Evolutionary conservation across 2,797 vertebrate genomes (phyloP).

Genomic region (Falco berigora): DNA sequence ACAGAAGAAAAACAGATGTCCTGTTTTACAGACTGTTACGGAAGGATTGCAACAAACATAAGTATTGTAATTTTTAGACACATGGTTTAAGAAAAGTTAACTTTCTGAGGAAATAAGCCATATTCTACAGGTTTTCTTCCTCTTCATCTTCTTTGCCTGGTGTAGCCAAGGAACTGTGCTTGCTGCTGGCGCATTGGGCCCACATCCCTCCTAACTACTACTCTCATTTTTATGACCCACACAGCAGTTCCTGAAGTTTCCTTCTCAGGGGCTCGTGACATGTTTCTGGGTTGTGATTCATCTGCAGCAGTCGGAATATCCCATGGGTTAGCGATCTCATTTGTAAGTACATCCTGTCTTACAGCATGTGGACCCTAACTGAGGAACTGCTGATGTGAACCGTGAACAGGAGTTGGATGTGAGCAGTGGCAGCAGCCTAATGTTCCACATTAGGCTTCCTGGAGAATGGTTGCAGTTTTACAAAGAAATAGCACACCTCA

Average conservation of each 20-base stretch:
- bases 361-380: not conserved
- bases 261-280: not conserved
- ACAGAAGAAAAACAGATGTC: not conserved
- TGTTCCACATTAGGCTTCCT: not conserved
- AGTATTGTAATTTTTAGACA: not conserved
- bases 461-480: not conserved
- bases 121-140: not conserved
- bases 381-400: not conserved
- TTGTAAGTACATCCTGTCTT: not conserved
- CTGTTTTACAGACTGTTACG: not conserved
- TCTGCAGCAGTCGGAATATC: not conserved
- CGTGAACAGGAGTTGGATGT: accelerated
- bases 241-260: not conserved
- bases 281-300: not conserved
- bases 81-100: not conserved
- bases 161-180: not conserved
- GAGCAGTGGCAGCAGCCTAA: not conserved
- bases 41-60: not conserved
- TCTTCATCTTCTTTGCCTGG: not conserved
- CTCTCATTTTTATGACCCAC: not conserved
- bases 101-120: not conserved
- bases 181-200: not conserved
- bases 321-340: accelerated
- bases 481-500: not conserved
- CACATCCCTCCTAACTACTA: not conserved